Evolutionary conservation across 2,888 invertebrate species (phyloP), one percentile per base, ranked within the genome.

Genomic region (Chymomyza amoena): DNA sequence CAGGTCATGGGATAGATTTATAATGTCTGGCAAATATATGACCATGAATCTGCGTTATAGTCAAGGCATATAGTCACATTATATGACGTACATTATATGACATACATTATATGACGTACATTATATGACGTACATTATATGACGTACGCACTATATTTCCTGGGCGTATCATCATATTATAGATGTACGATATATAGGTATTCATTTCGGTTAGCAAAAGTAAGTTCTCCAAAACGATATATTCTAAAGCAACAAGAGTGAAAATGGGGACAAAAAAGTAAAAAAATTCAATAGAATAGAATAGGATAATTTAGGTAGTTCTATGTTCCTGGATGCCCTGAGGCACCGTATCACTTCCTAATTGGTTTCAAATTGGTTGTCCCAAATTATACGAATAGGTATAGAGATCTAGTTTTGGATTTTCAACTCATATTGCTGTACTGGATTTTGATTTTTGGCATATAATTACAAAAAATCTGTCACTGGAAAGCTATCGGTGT

Each of bases 201-300:
- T 67, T 32, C 5, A 73, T 60, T 20, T 70, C 45, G 20, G 61
- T 50, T 4, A 65, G 64, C 9, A 57, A 32, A 67, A 67, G 62
- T 13, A 62, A 9, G 57, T 70, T 65, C 51, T 73, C 73, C 13
- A 74, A 67, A 15, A 74, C 62, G 56, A 74, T 66, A 36, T 73
- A 73, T 13, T 74, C 73, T 15, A 74, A 20, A 16, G 59, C 73
- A 36, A 66, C 66, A 20, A 73, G 73, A 7, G 67, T 73, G 59
- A 56, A 66, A 0, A 73, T 70, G 13, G 73, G 74, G 5, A 74
- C 62, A 59, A 57, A 57, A 61, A 2, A 73, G 52, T 10, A 74
- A 70, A 13, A 74, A 7, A 9, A 2, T 9, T 6, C 6, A 32
- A 32, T 7, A 32, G 32, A 4, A 16, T 6, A 50, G 18, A 70